Conservation (phyloP, 2,113 vertebrate genomes). For the Ovis aries region DNA sequence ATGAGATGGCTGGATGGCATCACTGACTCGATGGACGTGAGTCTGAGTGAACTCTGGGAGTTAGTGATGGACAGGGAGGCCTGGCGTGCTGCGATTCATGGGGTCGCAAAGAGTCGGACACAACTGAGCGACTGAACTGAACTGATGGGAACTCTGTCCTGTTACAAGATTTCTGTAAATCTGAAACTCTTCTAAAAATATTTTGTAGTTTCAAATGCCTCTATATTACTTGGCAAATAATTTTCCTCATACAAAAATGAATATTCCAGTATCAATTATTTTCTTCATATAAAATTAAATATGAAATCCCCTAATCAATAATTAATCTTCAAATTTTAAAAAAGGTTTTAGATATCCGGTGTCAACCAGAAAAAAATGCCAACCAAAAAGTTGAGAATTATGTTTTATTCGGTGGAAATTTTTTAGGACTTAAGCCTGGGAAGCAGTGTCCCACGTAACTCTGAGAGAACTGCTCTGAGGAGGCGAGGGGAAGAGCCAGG, state of each 20-base stretch:
- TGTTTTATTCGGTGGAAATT: background rate
- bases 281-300: background rate
- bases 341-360: background rate
- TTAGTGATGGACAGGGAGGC: no score
- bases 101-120: no score
- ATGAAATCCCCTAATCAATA: background rate
- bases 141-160: background rate
- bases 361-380: background rate
- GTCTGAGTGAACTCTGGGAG: no score
- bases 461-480: background rate
- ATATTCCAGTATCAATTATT: background rate
- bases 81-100: no score
- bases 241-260: background rate
- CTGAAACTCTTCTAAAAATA: background rate
- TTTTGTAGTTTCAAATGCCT: background rate
- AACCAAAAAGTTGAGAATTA: background rate
- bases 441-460: background rate
- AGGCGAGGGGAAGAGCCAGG: accelerated
- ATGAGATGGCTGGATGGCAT: no score
- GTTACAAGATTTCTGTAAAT: background rate
- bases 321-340: background rate
- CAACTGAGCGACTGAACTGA: no score
- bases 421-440: background rate
- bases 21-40: accelerated
- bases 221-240: background rate